These are phyloP conservation scores for Enteromius trimaculatus DNA, from an alignment of 2,797 vertebrate species.

Conservation along the genomic window DNA sequence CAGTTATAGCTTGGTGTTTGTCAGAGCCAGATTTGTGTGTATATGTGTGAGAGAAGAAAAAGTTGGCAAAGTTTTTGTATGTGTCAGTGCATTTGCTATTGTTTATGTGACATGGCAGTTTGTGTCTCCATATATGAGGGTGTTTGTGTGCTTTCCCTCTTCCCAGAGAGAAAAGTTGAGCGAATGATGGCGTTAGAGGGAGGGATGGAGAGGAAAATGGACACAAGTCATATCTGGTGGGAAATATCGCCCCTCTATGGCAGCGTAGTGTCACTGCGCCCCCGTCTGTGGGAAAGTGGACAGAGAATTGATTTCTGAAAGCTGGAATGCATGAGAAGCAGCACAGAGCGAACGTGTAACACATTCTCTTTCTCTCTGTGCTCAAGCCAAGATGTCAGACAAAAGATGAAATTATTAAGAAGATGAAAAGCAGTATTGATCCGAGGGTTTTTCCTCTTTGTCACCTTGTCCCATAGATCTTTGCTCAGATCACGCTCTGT, in stretches of 20 bases:
- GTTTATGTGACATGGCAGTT: background rate
- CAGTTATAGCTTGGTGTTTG: constrained; percentile 25
- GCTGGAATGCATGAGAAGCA: constrained; percentile 28
- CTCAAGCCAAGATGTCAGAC: constrained; percentile 27
- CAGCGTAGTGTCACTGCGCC: constrained; percentile 53
- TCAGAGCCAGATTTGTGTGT: background rate
- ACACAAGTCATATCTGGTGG: constrained; percentile 60
- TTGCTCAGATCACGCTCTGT: constrained; percentile 6
- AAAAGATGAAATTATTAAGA: constrained; percentile 50
- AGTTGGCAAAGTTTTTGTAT: background rate
- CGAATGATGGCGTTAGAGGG: constrained; percentile 16
- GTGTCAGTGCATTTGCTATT: background rate
- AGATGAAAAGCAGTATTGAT: constrained; percentile 53
- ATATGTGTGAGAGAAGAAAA: background rate
- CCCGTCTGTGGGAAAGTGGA: background rate
- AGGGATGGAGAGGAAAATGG: constrained; percentile 45
- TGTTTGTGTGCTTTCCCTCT: constrained; percentile 30
- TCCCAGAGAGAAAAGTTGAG: constrained; percentile 1
- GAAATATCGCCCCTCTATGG: constrained; percentile 66
- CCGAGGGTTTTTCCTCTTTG: constrained; percentile 34
- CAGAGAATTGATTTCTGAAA: constrained; percentile 11
- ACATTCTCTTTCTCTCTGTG: background rate
- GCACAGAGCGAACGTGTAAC: background rate
- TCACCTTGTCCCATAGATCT: constrained; percentile 43
- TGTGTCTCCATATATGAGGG: background rate